Evolutionary conservation across 30 jellyfish, hydroid and myxozoan species (phyloP), one percentile per base, ranked within the genome.

Genomic region (Aurelia coerulea): DNA sequence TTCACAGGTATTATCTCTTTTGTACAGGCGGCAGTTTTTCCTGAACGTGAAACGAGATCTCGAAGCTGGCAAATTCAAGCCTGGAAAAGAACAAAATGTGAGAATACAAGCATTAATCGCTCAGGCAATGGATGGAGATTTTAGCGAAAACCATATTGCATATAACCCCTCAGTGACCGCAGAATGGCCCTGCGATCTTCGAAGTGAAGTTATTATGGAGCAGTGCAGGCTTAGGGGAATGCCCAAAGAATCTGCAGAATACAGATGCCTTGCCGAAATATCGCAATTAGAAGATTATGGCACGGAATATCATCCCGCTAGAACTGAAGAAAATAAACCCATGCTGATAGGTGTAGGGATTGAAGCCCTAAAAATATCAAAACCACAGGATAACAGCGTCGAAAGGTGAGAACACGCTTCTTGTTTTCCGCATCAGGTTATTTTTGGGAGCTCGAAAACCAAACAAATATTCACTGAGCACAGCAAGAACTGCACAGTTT

Each of bases 111-210:
- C 99, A 23, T 77, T 95, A 29, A 56, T 95, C 23, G 93, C 96
- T 3, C 99, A 95, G 59, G 97, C 93, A 32, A 83, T 35, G 49
- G 97, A 92, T 52, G 99, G 99, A 13, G 92, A 95, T 33, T 95
- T 95, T 73, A 75, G 99, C 29, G 99, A 95, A 72, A 95, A 95
- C 64, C 99, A 95, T 59, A 81, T 95, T 49, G 95, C 97, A 15
- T 95, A 95, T 63, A 95, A 88, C 51, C 99, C 99, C 17, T 80
- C 97, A 52, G 79, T 88, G 54, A 70, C 92, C 42, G 69, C 81
- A 15, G 81, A 68, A 31, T 95, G 99, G 99, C 81, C 92, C n/a
- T 85, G 78, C 53, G 99, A 95, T 16, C 82, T 86, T 64, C 92
- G 97, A 69, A 66, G 91, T 56, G 84, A 90, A 81, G 96, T 95